Conservation (phyloP, 2,888 invertebrate genomes). For the Cataglyphis livida region DNA sequence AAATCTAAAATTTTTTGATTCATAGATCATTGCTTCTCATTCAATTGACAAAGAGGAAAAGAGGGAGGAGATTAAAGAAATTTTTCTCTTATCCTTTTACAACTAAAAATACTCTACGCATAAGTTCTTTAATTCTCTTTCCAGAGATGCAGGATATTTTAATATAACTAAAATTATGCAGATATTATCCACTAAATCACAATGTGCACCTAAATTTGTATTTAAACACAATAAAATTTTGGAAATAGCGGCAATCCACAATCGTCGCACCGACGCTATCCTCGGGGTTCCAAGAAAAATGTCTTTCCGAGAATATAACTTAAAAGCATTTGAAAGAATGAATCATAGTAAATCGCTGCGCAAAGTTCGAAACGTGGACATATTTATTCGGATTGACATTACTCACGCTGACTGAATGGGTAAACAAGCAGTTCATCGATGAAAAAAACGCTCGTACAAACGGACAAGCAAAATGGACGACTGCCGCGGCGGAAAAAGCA, state of each 20-base stretch:
- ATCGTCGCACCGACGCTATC: constrained; percentile 53
- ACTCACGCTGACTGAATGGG: constrained; percentile 71
- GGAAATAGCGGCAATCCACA: neutral
- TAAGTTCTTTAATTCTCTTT: neutral
- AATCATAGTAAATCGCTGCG: neutral
- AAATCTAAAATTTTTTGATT: neutral
- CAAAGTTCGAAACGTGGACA: neutral
- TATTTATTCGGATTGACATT: constrained; percentile 19
- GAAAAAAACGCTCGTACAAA: constrained; percentile 55
- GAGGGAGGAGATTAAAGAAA: neutral
- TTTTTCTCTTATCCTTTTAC: neutral
- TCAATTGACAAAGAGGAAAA: neutral
- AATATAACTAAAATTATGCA: neutral
- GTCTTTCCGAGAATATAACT: neutral
- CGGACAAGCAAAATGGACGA: constrained; percentile 82
- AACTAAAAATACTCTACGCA: neutral
- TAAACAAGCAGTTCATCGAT: constrained; percentile 63
- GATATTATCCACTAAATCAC: neutral
- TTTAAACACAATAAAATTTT: neutral
- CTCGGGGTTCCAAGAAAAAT: neutral
- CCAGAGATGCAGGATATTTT: neutral
- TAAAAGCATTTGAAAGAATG: neutral
- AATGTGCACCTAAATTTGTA: neutral
- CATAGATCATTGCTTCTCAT: neutral
- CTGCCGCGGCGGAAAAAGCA: neutral